phyloP scores from a whole-genome alignment of 2,888 invertebrate genomes.

The Lithophane semibrunnea region DNA sequence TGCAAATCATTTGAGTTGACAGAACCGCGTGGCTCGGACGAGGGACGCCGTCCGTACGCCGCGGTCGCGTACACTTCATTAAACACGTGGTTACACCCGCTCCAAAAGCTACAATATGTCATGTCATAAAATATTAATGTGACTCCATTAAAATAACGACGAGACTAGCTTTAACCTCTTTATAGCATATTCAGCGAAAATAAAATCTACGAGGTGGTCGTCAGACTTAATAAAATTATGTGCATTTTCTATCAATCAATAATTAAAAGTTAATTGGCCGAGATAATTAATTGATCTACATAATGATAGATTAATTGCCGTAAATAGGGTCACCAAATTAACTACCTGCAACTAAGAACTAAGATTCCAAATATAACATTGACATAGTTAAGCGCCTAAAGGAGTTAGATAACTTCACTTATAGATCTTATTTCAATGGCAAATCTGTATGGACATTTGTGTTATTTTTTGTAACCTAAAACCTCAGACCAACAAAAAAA shows the following conservation, averaged over 20 bases:
- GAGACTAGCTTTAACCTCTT: neutral
- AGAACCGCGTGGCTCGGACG: conserved; percentile 25
- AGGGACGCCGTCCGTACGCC: conserved; percentile 25
- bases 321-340: neutral
- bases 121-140: conserved; percentile 44
- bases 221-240: neutral
- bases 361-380: conserved; percentile 7
- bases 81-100: conserved; percentile 40
- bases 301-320: neutral
- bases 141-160: conserved; percentile 18
- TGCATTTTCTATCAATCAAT: conserved; percentile 1
- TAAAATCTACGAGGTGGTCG: neutral
- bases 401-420: neutral
- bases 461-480: neutral
- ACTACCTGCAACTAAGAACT: neutral
- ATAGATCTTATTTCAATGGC: neutral
- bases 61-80: conserved; percentile 50
- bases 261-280: conserved; percentile 8
- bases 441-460: neutral
- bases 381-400: neutral
- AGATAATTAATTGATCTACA: conserved; percentile 1
- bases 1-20: conserved; percentile 75
- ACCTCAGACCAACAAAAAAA: too few relatives aligned
- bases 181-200: conserved; percentile 10
- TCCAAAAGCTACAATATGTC: conserved; percentile 40